phyloP scores from a whole-genome alignment of 2,113 vertebrate genomes.

The Perca flavescens region DNA sequence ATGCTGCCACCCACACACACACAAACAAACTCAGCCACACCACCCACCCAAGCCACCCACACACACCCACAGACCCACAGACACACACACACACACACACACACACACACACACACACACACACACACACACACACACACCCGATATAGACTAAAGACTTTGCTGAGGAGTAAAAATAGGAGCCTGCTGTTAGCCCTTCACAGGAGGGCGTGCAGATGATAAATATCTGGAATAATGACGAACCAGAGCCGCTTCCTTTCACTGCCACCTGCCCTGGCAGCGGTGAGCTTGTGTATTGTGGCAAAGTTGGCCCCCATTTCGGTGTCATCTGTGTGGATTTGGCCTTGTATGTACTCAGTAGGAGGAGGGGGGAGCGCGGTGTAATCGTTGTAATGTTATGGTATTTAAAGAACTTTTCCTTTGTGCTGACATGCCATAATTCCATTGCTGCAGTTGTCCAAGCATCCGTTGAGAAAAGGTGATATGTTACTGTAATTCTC shows the following conservation, averaged over 20 bases:
- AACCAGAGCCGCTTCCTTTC: slow-evolving; percentile 33
- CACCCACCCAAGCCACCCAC: slow-evolving; percentile 4
- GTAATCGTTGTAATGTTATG: slow-evolving; percentile 60
- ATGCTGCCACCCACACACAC: slow-evolving; percentile 16
- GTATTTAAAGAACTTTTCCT: slow-evolving; percentile 48
- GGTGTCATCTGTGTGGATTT: slow-evolving; percentile 50
- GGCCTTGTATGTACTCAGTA: slow-evolving; percentile 18
- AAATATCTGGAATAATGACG: slow-evolving; percentile 62
- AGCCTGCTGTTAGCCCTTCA: slow-evolving; percentile 45
- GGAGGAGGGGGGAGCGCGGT: slow-evolving; percentile 15
- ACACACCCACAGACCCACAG: slow-evolving; percentile 27
- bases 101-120: slow-evolving; percentile 24
- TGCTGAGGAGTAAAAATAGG: slow-evolving; percentile 64
- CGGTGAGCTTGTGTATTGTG: slow-evolving; percentile 21
- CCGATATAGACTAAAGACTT: slow-evolving; percentile 57
- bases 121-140: slow-evolving; percentile 24
- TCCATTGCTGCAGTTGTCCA: slow-evolving; percentile 26
- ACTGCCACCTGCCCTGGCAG: slow-evolving; percentile 56
- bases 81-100: slow-evolving; percentile 20
- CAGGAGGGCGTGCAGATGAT: slow-evolving; percentile 53
- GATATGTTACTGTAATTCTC: slow-evolving; percentile 32
- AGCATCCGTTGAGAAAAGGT: slow-evolving; percentile 29
- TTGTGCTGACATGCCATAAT: slow-evolving; percentile 23
- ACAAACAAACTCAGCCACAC: slow-evolving; percentile 1
- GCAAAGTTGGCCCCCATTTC: slow-evolving; percentile 71